These are phyloP conservation scores for Clarias fuscus DNA, from an alignment of 2,797 vertebrate genomes.

Conservation along the genomic window DNA sequence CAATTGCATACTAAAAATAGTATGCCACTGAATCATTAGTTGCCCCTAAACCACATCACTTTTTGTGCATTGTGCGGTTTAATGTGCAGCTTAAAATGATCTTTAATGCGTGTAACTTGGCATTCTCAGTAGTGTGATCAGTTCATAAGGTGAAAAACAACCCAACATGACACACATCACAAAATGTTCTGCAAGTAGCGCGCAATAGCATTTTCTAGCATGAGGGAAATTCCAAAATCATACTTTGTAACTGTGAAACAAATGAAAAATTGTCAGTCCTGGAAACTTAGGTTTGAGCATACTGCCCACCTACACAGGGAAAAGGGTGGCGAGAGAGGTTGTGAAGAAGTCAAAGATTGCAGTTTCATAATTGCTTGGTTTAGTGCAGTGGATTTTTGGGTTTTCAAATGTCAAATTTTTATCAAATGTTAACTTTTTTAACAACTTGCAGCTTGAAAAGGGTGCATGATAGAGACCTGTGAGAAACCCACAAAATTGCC, in stretches of 20 bases:
- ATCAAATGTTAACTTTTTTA: not conserved
- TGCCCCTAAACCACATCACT: not conserved
- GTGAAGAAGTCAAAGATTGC: not conserved
- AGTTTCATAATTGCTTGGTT: constrained; percentile 6
- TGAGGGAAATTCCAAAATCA: constrained; percentile 4
- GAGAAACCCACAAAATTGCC: not conserved
- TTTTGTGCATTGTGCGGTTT: not conserved
- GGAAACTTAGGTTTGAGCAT: not conserved
- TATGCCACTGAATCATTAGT: not conserved
- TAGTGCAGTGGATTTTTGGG: not conserved
- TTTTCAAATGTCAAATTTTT: not conserved
- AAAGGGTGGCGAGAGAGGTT: not conserved
- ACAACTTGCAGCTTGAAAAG: not conserved
- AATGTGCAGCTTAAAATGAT: not conserved
- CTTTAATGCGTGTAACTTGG: not conserved
- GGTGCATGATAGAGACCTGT: not conserved
- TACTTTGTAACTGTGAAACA: constrained; percentile 5
- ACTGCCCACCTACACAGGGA: not conserved
- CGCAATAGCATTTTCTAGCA: not conserved
- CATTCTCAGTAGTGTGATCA: not conserved
- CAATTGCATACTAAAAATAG: not conserved
- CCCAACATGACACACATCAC: not conserved
- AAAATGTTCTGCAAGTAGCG: not conserved
- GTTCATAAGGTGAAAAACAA: not conserved
- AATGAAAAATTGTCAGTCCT: not conserved